phyloP scores from a whole-genome alignment of 2,113 vertebrate species.

The Bufo gargarizans region DNA sequence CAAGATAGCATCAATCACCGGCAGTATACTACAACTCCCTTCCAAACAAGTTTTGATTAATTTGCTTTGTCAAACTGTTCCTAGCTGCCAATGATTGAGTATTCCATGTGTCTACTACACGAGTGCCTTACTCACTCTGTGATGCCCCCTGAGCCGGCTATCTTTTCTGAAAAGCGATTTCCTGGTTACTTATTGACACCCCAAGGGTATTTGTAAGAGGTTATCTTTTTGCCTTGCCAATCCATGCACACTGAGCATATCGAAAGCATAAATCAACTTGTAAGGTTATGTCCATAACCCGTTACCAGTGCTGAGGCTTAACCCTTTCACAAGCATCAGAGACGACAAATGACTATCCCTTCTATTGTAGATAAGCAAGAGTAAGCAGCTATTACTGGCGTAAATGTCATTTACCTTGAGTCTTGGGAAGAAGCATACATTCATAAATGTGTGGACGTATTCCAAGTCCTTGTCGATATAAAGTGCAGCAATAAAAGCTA shows the following conservation, averaged over 20 bases:
- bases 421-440: slow-evolving; percentile 97
- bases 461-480: slow-evolving; percentile 98
- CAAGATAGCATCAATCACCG: slow-evolving; percentile 21
- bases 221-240: slow-evolving; percentile 40
- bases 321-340: not conserved
- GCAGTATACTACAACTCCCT: not conserved
- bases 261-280: slow-evolving; percentile 19
- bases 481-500: slow-evolving; percentile 96
- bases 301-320: not conserved
- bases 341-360: not conserved
- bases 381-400: not conserved
- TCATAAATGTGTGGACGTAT: slow-evolving; percentile 98
- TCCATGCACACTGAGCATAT: slow-evolving; percentile 3
- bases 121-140: slow-evolving; percentile 6
- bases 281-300: not conserved
- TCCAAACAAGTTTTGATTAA: slow-evolving; percentile 45
- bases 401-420: slow-evolving; percentile 79
- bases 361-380: not conserved
- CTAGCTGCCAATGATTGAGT: slow-evolving; percentile 16
- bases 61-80: slow-evolving; percentile 28
- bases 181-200: slow-evolving; percentile 40
- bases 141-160: slow-evolving; percentile 33
- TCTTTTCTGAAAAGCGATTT: slow-evolving; percentile 33
- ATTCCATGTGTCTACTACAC: slow-evolving; percentile 26
- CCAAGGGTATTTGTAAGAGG: slow-evolving; percentile 33